Evolutionary conservation across 2,888 invertebrate species (phyloP), one percentile per base, ranked within the genome.

Genomic region (Tholera decimalis): DNA sequence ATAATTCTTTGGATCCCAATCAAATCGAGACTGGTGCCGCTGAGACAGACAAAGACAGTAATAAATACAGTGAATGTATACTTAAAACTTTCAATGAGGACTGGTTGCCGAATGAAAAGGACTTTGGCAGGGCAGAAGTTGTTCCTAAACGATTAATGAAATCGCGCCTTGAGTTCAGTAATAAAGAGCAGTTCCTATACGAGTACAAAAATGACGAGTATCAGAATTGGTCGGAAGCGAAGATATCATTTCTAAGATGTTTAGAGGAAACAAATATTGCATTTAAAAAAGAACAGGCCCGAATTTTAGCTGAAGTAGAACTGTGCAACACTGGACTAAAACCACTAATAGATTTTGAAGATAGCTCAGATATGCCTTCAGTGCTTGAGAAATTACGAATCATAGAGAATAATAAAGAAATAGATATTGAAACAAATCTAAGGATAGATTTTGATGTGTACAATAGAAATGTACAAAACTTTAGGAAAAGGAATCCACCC

Each of bases 401-500:
- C 22, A 91, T 95, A 56, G 77, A 84, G 60, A 84, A 79, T 22
- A 83, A 86, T 59, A 87, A 85, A 57, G 80, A 75, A 13, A 44
- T 82, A 7, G 56, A 66, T 3, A 60, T 71, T 15, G 85, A 88
- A 61, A 81, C 85, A 53, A 82, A 66, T 62, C 78, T 95, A 0
- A 77, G 51, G 15, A 79, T 95, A 43, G 84, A 92, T 82, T 96
- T 92, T 66, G 95, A 96, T 83, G 93, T 95, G 9, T 96, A 93
- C 67, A 91, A 92, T 55, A 92, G 92, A 70, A 88, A 94, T 83
- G 89, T 93, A 24, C 90, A 90, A 62, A 90, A 92, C 77, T 94
- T 94, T 65, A 91, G 83, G 61, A 96, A 96, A 77, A 85, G 88
- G 0, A 85, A 88, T 63, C 89, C 85, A 41, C 93, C 95, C 0